These are phyloP conservation scores for Actinernus sp. DNA, from an alignment of 92 coral and sea anemone species.

Conservation along the genomic window DNA sequence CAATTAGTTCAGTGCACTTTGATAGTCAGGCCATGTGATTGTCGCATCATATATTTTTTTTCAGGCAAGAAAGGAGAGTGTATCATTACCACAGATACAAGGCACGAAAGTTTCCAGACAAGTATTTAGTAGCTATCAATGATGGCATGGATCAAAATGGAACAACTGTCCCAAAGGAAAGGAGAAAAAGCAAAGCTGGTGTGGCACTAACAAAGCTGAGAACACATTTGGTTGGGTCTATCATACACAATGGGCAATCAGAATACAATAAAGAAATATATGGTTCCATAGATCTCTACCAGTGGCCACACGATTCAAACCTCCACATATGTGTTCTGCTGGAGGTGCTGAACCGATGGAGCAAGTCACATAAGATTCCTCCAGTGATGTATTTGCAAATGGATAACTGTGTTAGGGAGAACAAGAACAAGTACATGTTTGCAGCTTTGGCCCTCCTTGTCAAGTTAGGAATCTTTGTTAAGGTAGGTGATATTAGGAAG, in stretches of 20 bases:
- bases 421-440: no score
- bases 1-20: no score
- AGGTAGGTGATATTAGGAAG: no score
- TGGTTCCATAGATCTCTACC: background rate
- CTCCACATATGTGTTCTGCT: constrained; percentile 5
- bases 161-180: constrained; percentile 1
- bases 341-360: no score
- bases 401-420: no score
- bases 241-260: background rate
- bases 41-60: no score
- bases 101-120: background rate
- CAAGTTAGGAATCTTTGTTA: no score
- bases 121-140: background rate
- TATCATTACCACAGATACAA: constrained; percentile 4
- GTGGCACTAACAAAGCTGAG: background rate
- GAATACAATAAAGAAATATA: background rate
- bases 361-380: no score
- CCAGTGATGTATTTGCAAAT: no score
- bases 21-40: no score
- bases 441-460: no score
- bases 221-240: constrained; percentile 4
- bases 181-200: background rate
- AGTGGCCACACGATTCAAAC: constrained; percentile 9
- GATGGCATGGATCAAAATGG: constrained; percentile 7
- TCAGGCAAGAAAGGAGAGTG: no score